Evolutionary conservation across 2,113 vertebrate genomes (phyloP), one percentile per base, ranked within the genome.

Genomic region (Candoia aspera): DNA sequence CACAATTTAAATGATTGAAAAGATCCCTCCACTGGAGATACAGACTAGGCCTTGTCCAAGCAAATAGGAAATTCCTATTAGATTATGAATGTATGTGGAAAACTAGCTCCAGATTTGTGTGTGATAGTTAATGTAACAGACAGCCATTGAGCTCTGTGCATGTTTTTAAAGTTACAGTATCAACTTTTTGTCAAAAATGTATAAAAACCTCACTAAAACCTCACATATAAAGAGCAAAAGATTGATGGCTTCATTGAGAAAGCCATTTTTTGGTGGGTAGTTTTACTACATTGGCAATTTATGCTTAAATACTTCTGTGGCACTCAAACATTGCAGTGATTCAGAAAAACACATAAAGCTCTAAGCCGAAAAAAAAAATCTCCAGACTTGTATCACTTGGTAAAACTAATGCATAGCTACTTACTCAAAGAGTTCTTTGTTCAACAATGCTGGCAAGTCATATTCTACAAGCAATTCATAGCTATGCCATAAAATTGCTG

Each of bases 401-500:
- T 6, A 0, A 0, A 17, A 68, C 8, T 3, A 4, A 15, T 12
- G 26, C 33, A 86, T 88, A 49, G 53, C 49, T 95, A 98, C 99
- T 99, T 96, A 99, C 99, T 99, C 98, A 96, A 99, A 99, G 4
- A 99, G 98, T 54, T 99, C 99, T 95, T 97, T 97, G 97, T 98
- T 98, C 62, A 99, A 97, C 93, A 99, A 96, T 0, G 98, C 98
- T n/a, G 99, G 98, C 90, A 99, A 97, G 94, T 99, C 99, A 2
- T 99, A 99, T 79, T 99, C 99, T 12, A 99, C 99, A 0, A 99
- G 99, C 90, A 99, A 95, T 93, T 99, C 99, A 0, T 99, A 99
- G 95, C 99, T 99, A 90, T 99, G 99, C 99, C 99, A 99, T 89
- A 99, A 92, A 97, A 99, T 98, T 53, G 99, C 99, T 9, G 99